Evolutionary conservation across 2,888 invertebrate genomes (phyloP).

Genomic region (Bombylius discolor): DNA sequence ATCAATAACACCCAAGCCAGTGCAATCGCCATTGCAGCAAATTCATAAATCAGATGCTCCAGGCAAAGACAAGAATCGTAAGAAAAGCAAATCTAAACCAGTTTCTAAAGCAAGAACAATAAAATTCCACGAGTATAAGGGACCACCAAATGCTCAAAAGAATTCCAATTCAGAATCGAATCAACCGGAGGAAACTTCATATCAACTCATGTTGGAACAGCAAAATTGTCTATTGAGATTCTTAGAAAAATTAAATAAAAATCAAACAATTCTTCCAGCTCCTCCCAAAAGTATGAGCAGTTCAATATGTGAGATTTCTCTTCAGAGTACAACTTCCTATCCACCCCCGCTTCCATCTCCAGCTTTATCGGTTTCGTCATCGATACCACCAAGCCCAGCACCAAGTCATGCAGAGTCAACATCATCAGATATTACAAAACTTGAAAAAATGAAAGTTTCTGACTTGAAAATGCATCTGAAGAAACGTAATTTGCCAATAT

Average conservation of each 20-base stretch:
- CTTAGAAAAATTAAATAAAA: conserved; percentile 68
- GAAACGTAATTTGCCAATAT: conserved; percentile 84
- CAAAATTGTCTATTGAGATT: conserved; percentile 80
- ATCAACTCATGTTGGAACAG: conserved; percentile 83
- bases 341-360: conserved; percentile 40
- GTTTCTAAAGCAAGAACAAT: conserved; percentile 75
- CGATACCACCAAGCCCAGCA: conserved; percentile 32
- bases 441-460: conserved; percentile 93
- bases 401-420: conserved; percentile 31
- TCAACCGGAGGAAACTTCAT: conserved; percentile 56
- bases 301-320: background rate
- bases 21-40: conserved; percentile 38
- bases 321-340: conserved; percentile 14
- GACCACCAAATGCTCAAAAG: conserved; percentile 76
- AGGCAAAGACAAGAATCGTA: conserved; percentile 68
- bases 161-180: conserved; percentile 42
- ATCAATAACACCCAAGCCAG: conserved; percentile 42
- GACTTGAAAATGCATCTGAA: conserved; percentile 91
- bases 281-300: conserved; percentile 40
- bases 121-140: conserved; percentile 95
- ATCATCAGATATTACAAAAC: conserved; percentile 42
- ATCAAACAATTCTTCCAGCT: conserved; percentile 67
- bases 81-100: conserved; percentile 69
- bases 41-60: conserved; percentile 43
- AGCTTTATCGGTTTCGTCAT: conserved; percentile 40